These are phyloP conservation scores for Ernsta delagoae DNA, from an alignment of 2,888 invertebrate species.

Conservation along the genomic window DNA sequence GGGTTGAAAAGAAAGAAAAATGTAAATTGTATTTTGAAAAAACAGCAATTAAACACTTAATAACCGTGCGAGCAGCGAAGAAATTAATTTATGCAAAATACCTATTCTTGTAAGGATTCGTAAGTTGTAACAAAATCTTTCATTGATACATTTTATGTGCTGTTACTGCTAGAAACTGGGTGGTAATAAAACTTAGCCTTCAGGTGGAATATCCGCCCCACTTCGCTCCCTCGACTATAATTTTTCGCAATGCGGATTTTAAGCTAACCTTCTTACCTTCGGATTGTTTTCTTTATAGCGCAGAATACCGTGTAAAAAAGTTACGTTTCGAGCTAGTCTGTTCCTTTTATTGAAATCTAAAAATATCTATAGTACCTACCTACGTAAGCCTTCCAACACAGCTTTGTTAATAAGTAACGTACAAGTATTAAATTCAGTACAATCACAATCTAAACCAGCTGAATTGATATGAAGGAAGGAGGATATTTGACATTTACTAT, in stretches of 20 bases:
- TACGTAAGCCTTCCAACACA: too few relatives aligned
- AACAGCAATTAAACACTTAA: not conserved
- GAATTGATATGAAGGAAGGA: too few relatives aligned
- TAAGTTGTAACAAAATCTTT: slow-evolving; percentile 42
- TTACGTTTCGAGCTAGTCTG: not conserved
- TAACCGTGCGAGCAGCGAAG: not conserved
- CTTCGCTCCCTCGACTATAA: slow-evolving; percentile 73
- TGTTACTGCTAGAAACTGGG: slow-evolving; percentile 79
- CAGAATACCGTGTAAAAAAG: slow-evolving; percentile 9
- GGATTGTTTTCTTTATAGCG: slow-evolving; percentile 46
- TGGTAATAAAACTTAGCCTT: slow-evolving; percentile 79
- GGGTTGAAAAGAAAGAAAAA: not conserved
- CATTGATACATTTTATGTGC: slow-evolving; percentile 83
- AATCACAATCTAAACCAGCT: too few relatives aligned
- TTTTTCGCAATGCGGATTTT: slow-evolving; percentile 83
- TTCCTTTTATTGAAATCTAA: not conserved
- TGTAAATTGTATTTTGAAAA: not conserved
- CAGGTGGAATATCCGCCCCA: slow-evolving; percentile 75
- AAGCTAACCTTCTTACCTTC: slow-evolving; percentile 48
- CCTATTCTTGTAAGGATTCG: not conserved
- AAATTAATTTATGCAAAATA: not conserved
- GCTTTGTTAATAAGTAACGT: too few relatives aligned
- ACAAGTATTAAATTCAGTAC: too few relatives aligned
- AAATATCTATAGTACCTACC: too few relatives aligned
- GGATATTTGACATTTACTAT: too few relatives aligned